Percentiles rank a stretch among this genome's conserved stretches.
Conservation (phyloP, 2,797 vertebrate genomes). For the Ceyx erithaca region DNA sequence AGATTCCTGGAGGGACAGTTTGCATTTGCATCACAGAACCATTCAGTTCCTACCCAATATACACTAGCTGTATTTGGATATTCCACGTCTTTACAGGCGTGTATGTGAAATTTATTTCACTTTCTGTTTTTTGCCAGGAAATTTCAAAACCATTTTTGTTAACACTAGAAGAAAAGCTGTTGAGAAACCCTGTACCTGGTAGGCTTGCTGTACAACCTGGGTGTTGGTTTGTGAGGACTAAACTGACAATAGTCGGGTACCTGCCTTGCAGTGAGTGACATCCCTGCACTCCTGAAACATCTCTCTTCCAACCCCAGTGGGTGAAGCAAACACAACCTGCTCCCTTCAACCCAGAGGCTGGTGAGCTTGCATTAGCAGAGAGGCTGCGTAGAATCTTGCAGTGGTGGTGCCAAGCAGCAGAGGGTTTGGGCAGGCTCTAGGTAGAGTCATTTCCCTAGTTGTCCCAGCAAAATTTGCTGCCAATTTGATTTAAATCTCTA, state of each 20-base stretch:
- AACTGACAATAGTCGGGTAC: fast-evolving
- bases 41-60: neutral
- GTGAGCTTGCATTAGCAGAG: neutral
- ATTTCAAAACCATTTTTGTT: neutral
- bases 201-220: neutral
- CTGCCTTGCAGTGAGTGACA: no score
- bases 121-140: neutral
- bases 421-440: neutral
- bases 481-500: neutral
- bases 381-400: fast-evolving
- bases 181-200: neutral
- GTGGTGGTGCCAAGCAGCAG: neutral
- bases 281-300: neutral
- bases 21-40: neutral
- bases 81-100: neutral
- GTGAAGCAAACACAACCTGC: neutral
- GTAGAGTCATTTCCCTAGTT: neutral
- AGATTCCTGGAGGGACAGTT: neutral
- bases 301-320: neutral
- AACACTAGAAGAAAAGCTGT: neutral
- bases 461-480: neutral
- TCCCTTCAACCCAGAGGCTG: fast-evolving
- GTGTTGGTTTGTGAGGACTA: fast-evolving
- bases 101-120: neutral
- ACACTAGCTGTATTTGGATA: neutral